These are phyloP conservation scores for Nysson spinosus DNA, from an alignment of 2,888 invertebrate genomes.

Conservation along the genomic window DNA sequence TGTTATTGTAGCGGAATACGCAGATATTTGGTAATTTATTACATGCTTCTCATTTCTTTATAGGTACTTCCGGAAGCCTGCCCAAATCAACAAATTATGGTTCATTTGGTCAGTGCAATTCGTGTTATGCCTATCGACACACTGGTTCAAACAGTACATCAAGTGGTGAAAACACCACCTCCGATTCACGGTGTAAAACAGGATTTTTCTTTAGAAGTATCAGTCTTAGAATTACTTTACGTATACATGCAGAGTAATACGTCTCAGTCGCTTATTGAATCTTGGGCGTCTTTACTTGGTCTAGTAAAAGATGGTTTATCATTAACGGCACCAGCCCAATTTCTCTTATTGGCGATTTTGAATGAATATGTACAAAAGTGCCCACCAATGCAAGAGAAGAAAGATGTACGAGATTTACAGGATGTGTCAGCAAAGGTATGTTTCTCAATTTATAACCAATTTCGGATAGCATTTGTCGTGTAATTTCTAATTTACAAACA, in stretches of 20 bases:
- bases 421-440: constrained; percentile 84
- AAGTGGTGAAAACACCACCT: constrained; percentile 89
- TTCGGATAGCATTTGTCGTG: not conserved
- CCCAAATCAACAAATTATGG: constrained; percentile 85
- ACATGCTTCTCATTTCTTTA: constrained; percentile 41
- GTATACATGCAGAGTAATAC: constrained; percentile 84
- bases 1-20: too few species aligned
- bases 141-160: constrained; percentile 88
- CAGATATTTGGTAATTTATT: not conserved
- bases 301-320: constrained; percentile 87
- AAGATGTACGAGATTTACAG: constrained; percentile 89
- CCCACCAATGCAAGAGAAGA: constrained; percentile 86
- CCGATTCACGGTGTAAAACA: constrained; percentile 81
- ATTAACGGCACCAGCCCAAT: constrained; percentile 87
- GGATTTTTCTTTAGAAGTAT: constrained; percentile 85
- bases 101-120: constrained; percentile 88
- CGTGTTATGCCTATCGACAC: constrained; percentile 91
- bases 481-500: not conserved
- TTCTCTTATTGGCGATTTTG: constrained; percentile 87
- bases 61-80: constrained; percentile 83
- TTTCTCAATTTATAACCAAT: not conserved
- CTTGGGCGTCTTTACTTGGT: constrained; percentile 87
- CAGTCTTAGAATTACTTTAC: constrained; percentile 89
- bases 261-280: constrained; percentile 85
- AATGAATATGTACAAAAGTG: constrained; percentile 91